Evolutionary conservation across 2,113 vertebrate species (phyloP).

Genomic region (Trinectes maculatus): DNA sequence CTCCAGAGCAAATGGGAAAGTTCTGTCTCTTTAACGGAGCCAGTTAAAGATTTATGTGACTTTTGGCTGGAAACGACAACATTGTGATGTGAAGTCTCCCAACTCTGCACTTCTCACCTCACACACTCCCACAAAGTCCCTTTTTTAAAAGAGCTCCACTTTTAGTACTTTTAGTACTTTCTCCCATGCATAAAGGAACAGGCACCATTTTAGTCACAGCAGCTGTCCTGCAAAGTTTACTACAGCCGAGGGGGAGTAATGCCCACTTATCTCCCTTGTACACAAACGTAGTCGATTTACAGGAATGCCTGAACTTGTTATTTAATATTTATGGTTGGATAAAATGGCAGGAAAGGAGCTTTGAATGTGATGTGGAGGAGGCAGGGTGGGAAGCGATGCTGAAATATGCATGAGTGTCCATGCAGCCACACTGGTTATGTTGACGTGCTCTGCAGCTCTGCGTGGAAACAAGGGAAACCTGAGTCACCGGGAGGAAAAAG

Average conservation of each 20-base stretch:
- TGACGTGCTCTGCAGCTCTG: conserved; percentile 19
- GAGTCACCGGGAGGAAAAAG: conserved; percentile 12
- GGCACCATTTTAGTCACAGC: conserved; percentile 43
- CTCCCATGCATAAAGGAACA: conserved; percentile 48
- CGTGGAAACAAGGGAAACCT: conserved; percentile 21
- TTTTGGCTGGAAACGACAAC: conserved; percentile 43
- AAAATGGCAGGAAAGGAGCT: conserved; percentile 55
- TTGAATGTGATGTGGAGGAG: conserved; percentile 35
- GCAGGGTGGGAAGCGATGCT: conserved; percentile 22
- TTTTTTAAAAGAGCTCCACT: conserved; percentile 26
- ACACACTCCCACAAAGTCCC: conserved; percentile 20
- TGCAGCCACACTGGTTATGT: conserved; percentile 33
- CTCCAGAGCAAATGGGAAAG: conserved; percentile 70
- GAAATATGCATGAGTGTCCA: conserved; percentile 66
- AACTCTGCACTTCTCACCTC: conserved; percentile 41
- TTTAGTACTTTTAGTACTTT: conserved; percentile 40
- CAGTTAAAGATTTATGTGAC: conserved; percentile 74
- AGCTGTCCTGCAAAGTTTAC: conserved; percentile 52
- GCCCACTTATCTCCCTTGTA: conserved; percentile 69
- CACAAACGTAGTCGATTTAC: conserved; percentile 68
- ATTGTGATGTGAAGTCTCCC: conserved; percentile 27
- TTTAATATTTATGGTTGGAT: conserved; percentile 72
- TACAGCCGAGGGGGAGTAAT: conserved; percentile 47
- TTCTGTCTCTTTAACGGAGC: conserved; percentile 67
- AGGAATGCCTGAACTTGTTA: conserved; percentile 52